These are phyloP conservation scores for Chloroclysta siterata DNA, from an alignment of 2,888 invertebrate genomes.

Conservation along the genomic window DNA sequence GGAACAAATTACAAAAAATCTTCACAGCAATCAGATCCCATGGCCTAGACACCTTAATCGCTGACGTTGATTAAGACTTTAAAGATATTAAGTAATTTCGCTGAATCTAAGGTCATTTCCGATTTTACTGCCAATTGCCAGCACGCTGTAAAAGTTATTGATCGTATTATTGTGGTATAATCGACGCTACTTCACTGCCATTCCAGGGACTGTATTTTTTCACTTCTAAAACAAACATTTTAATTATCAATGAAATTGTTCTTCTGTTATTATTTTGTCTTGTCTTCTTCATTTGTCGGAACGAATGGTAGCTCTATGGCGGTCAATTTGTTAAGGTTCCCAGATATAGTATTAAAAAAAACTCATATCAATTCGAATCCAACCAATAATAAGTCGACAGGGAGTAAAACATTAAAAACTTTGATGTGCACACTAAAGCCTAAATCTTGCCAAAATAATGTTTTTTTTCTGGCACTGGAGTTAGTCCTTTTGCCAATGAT, in stretches of 20 bases:
- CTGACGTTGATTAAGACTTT: conserved; percentile 15
- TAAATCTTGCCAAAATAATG: no score
- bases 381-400: no score
- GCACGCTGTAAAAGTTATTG: conserved; percentile 8
- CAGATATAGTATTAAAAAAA: conserved; percentile 1
- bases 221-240: conserved; percentile 3
- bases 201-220: neutral
- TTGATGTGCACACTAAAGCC: no score
- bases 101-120: conserved; percentile 15
- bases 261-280: conserved; percentile 3
- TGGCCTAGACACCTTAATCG: conserved; percentile 17
- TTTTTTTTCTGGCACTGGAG: no score
- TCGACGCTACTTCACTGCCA: conserved; percentile 5
- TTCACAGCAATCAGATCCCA: conserved; percentile 4
- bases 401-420: no score
- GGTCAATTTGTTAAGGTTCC: neutral
- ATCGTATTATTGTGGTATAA: conserved; percentile 3
- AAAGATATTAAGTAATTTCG: conserved; percentile 21
- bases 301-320: neutral
- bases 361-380: no score
- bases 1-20: conserved; percentile 4
- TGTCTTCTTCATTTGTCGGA: neutral
- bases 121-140: conserved; percentile 19
- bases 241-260: neutral
- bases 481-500: no score